Evolutionary conservation across 2,797 vertebrate genomes (phyloP), one percentile per base, ranked within the genome.

Genomic region (Danio tinwini): DNA sequence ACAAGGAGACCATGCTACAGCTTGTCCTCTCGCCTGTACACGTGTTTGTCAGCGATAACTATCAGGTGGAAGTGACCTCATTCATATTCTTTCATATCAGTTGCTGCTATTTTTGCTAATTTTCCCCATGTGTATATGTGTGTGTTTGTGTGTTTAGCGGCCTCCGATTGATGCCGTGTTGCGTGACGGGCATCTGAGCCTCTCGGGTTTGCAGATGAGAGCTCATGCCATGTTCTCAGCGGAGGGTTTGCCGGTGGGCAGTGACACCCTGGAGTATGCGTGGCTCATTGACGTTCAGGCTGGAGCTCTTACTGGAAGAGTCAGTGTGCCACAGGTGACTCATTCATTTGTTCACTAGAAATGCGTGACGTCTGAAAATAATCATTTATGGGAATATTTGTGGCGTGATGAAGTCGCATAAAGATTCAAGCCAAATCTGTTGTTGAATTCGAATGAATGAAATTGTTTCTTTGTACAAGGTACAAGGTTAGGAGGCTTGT

Each of bases 191-290:
- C 96, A 99, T 88, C 92, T 99, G 81, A 98, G 92, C 87, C 92
- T 99, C 79, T 97, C 97, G 0, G 97, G 98, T 29, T 92, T 99
- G 82, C 98, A 99, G 93, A 92, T 99, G 91, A 93, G 98, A 7
- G 98, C 98, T 21, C 97, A 99, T 0, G 98, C 98, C 52, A 98
- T 99, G 98, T 99, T 99, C 85, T 99, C 98, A 0, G 95, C 95
- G 0, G 96, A 99, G 88, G 97, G 97, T 10, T 90, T 99, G 61
- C 95, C 96, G 14, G 84, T 95, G 40, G 97, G 96, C 56, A 96
- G 91, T 5, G 96, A 98, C 82, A 96, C 96, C 0, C 87, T 99
- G 80, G 98, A 99, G 85, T 99, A 99, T 1, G 97, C 97, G 0
- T 99, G 98, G 98, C 92, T 99, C 62, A 98, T 99, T 58, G 98